Conservation (phyloP, 2,888 invertebrate genomes). For the Iphiclides podalirius region DNA sequence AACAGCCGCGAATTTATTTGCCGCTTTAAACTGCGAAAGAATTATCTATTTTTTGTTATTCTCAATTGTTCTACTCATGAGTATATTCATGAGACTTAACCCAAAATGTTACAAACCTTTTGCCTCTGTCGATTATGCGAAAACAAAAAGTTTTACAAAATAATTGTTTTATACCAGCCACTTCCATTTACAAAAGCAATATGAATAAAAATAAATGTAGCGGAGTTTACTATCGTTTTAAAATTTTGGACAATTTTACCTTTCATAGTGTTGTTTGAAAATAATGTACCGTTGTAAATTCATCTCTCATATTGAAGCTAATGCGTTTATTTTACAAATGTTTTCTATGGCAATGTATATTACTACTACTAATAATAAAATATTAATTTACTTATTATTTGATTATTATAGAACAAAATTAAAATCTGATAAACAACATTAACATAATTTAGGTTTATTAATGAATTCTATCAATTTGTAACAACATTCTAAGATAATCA, state of each 20-base stretch:
- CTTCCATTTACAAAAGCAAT: not conserved
- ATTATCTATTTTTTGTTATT: constrained; percentile 4
- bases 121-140: not conserved
- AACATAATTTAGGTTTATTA: no score
- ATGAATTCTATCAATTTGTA: no score
- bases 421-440: no score
- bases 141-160: not conserved
- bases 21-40: constrained; percentile 1
- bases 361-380: no score
- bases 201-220: not conserved
- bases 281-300: no score
- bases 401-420: no score
- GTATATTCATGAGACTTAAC: not conserved
- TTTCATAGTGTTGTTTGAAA: no score
- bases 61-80: not conserved
- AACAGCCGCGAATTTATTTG: constrained; percentile 1
- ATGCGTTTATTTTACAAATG: no score
- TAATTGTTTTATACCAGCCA: not conserved
- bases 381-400: no score
- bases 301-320: no score
- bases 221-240: not conserved
- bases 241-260: not conserved
- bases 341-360: no score
- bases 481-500: no score
- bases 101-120: not conserved